Evolutionary conservation across 1,140 invertebrate species (phyloP), one percentile per base, ranked within the genome.

Genomic region (Sarcophaga bullata): DNA sequence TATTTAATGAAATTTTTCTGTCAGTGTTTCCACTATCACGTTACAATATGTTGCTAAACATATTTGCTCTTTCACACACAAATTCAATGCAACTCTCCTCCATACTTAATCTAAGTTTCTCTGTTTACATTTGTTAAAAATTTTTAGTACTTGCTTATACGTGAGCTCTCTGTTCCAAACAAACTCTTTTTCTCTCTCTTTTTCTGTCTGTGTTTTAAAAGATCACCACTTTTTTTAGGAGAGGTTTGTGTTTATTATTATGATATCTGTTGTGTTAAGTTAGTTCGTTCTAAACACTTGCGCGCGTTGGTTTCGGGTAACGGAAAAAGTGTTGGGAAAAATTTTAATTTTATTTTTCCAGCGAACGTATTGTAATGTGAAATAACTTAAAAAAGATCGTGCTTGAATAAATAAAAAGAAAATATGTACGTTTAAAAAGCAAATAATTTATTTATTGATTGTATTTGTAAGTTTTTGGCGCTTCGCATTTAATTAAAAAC

Each of bases 401-500:
- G 6, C 9, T 5, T 19, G 58, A 62, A 68, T 37, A 37, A 37
- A 37, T 37, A 37, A 68, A 19, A 68, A 68, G 19, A 19, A 58
- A 11, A 58, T 4, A 58, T 9, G n/a, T n/a, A 68, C 58, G 58
- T 68, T 37, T 68, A 68, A 58, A 58, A 68, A 17, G 17, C 58
- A n/a, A n/a, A 68, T 68, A 68, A 68, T 68, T 68, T 68, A 19
- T 68, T 68, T 58, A 58, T 37, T 37, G 25, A 37, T 37, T 37
- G 25, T 37, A 37, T 58, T 58, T 58, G 58, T 68, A 68, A 68
- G 58, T 68, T 58, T 37, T 68, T 68, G 58, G 58, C 58, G 58
- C 58, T 68, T 52, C 75, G 49, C 48, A 78, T 78, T 78, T 50
- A 50, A 78, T 78, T 78, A 50, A 50, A 78, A 78, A 25, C 75